These are phyloP conservation scores for Sarcophilus harrisii DNA, from an alignment of 2,797 vertebrate species.

Conservation along the genomic window DNA sequence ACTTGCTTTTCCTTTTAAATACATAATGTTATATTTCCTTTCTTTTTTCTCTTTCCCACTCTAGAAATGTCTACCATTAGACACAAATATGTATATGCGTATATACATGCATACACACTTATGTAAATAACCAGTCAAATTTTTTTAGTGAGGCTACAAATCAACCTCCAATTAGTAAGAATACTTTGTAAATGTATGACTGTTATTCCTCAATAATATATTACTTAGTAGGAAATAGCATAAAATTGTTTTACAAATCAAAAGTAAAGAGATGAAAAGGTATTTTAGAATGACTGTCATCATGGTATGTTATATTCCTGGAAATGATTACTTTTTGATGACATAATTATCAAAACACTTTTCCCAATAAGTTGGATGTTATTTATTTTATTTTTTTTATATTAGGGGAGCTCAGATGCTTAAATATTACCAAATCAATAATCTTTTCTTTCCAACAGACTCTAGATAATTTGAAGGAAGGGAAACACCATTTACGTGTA, in stretches of 20 bases:
- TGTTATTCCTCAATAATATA: not conserved
- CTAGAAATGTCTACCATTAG: not conserved
- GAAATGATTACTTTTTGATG: conserved; percentile 36
- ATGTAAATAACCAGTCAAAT: not conserved
- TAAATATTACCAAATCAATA: conserved; percentile 46
- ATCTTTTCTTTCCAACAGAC: conserved; percentile 73
- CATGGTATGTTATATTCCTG: conserved; percentile 17
- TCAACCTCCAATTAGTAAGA: not conserved
- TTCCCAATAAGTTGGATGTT: conserved; percentile 17
- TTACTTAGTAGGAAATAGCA: conserved; percentile 49
- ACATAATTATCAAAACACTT: conserved; percentile 56
- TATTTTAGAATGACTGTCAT: conserved; percentile 44
- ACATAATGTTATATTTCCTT: not conserved
- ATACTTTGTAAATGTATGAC: not conserved
- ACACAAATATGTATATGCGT: not conserved
- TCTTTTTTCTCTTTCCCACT: not conserved
- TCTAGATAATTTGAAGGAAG: conserved; percentile 82
- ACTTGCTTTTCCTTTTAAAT: not conserved
- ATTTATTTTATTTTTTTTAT: conserved; percentile 38
- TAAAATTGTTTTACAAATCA: conserved; percentile 48
- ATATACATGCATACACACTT: not conserved
- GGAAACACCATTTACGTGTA: conserved; percentile 79
- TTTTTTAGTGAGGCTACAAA: not conserved
- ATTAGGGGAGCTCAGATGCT: conserved; percentile 28
- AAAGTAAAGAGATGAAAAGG: conserved; percentile 25